phyloP scores from a whole-genome alignment of 2,797 vertebrate species.

The Jordanella pulchra region DNA sequence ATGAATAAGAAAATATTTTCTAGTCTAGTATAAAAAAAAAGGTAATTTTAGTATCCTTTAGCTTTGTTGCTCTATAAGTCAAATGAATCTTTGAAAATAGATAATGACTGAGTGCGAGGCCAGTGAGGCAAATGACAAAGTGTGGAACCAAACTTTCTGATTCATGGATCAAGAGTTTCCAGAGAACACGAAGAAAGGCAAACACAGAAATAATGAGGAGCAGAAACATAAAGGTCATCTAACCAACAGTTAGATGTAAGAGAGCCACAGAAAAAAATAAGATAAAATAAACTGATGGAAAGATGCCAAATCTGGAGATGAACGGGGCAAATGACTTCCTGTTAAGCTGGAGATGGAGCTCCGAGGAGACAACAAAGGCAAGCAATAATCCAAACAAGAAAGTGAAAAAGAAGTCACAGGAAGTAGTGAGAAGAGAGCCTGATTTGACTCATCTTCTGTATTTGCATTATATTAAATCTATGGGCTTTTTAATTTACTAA shows the following conservation, averaged over 20 bases:
- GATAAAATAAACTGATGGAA: slow-evolving; percentile 1
- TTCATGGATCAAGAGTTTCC: not conserved
- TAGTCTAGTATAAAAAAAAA: no score
- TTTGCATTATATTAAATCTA: not conserved
- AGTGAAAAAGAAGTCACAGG: not conserved
- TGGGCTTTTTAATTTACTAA: slow-evolving; percentile 5
- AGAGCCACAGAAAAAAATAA: slow-evolving; percentile 12
- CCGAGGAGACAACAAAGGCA: slow-evolving; percentile 11
- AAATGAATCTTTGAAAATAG: not conserved
- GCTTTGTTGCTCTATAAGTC: not conserved
- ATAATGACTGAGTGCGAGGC: slow-evolving; percentile 9
- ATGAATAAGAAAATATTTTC: no score
- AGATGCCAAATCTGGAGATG: slow-evolving; percentile 1
- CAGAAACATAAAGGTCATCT: slow-evolving; percentile 19
- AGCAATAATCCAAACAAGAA: not conserved
- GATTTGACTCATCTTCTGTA: not conserved
- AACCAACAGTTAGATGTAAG: slow-evolving; percentile 14
- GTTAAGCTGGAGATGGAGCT: not conserved
- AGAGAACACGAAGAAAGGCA: not conserved
- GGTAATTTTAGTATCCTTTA: no score
- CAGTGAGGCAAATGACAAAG: slow-evolving; percentile 37
- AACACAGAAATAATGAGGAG: slow-evolving; percentile 19
- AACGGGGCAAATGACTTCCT: slow-evolving; percentile 14
- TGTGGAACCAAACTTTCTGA: slow-evolving; percentile 10
- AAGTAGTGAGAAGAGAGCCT: not conserved